These are phyloP conservation scores for Selene dorsalis DNA, from an alignment of 2,797 vertebrate species.

Conservation along the genomic window DNA sequence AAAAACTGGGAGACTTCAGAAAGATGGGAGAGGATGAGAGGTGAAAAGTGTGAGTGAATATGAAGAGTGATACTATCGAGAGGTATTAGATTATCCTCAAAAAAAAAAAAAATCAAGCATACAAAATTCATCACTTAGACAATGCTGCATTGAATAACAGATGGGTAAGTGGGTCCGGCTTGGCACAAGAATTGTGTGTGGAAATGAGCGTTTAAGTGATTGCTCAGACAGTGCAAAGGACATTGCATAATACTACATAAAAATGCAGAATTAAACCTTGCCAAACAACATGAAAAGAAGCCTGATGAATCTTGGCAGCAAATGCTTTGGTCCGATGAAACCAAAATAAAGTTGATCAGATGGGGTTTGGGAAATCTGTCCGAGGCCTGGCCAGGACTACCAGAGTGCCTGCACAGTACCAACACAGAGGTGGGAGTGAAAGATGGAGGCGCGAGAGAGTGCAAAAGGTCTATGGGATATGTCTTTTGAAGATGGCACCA, in stretches of 20 bases:
- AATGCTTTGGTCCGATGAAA: neutral
- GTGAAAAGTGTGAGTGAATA: neutral
- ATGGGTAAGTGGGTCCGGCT: neutral
- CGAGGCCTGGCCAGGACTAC: neutral
- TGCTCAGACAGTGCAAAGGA: slow-evolving; percentile 9
- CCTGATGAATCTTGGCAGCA: slow-evolving; percentile 23
- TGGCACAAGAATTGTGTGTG: slow-evolving; percentile 9
- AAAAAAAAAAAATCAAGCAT: slow-evolving; percentile 1
- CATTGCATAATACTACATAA: slow-evolving; percentile 3
- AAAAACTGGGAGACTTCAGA: neutral
- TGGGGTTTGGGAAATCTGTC: neutral
- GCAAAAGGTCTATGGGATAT: neutral
- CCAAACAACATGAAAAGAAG: slow-evolving; percentile 25
- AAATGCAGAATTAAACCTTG: neutral
- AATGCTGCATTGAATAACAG: neutral
- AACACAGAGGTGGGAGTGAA: neutral
- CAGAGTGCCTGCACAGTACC: neutral
- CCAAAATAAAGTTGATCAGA: slow-evolving; percentile 1
- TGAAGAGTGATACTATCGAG: neutral
- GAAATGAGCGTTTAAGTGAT: neutral
- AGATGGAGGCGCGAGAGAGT: neutral
- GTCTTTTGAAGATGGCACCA: slow-evolving; percentile 1
- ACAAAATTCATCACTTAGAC: neutral
- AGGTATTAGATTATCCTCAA: neutral
- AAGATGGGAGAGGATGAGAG: neutral